phyloP scores from a whole-genome alignment of 1,140 invertebrate species.

The Saccostrea echinata region DNA sequence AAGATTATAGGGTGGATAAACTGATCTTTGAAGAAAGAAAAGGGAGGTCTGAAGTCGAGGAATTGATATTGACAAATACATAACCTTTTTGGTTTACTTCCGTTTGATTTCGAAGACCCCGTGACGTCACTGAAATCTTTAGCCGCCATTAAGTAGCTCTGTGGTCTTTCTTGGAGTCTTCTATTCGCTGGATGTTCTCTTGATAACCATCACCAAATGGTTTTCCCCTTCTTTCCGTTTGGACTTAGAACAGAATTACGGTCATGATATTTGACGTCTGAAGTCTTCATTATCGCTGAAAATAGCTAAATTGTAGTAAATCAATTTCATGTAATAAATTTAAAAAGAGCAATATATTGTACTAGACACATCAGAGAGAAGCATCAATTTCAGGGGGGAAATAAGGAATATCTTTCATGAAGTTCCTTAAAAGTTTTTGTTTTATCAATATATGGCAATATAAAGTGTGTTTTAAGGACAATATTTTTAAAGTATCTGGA shows the following conservation, averaged over 20 bases:
- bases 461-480: too few species aligned
- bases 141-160: neutral
- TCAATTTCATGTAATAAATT: slow-evolving; percentile 3
- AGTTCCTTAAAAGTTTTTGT: too few species aligned
- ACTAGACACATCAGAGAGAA: neutral
- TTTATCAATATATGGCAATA: too few species aligned
- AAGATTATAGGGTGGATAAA: slow-evolving; percentile 24
- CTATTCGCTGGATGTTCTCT: neutral
- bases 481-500: too few species aligned
- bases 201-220: slow-evolving; percentile 17
- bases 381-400: neutral
- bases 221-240: slow-evolving; percentile 2
- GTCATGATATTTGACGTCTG: slow-evolving; percentile 24
- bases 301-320: slow-evolving; percentile 23
- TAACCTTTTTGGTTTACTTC: slow-evolving; percentile 8
- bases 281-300: slow-evolving; percentile 9
- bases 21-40: slow-evolving; percentile 24
- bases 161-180: neutral
- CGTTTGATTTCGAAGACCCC: neutral
- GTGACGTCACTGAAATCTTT: slow-evolving; percentile 24
- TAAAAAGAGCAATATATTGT: neutral
- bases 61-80: slow-evolving; percentile 30
- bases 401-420: too few species aligned
- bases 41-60: slow-evolving; percentile 6
- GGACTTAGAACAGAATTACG: slow-evolving; percentile 1